A percentile compares a stretch with the other conserved stretches of the same genome.
phyloP scores from a whole-genome alignment of 1,140 invertebrate genomes.

The Palaemon carinicauda region DNA sequence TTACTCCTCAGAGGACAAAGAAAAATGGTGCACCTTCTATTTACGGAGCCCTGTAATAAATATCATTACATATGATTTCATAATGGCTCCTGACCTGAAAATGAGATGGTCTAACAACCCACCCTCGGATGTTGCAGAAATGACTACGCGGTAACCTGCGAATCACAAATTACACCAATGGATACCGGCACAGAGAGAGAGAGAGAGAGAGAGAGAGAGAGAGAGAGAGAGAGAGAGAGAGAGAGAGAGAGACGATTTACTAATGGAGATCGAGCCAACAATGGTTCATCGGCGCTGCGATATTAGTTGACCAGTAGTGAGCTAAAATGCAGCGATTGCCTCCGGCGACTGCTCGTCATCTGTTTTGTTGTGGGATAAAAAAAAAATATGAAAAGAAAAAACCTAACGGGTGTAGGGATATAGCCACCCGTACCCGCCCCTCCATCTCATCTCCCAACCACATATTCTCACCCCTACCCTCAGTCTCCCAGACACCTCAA shows the following conservation, averaged over 20 bases:
- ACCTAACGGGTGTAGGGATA: conserved; percentile 27
- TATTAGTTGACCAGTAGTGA: conserved; percentile 45
- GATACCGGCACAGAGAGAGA: neutral
- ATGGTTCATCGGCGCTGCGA: conserved; percentile 9
- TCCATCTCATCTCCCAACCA: no score
- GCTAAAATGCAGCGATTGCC: conserved; percentile 34
- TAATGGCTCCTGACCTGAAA: no score
- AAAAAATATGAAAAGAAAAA: conserved; percentile 5
- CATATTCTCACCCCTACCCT: no score
- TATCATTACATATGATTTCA: no score
- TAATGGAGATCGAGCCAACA: conserved; percentile 23
- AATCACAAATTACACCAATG: neutral
- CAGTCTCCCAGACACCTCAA: neutral
- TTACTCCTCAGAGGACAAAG: no score
- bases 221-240: neutral
- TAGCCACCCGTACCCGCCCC: neutral
- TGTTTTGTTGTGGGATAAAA: conserved; percentile 34
- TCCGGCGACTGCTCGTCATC: conserved; percentile 46
- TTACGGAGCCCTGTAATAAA: no score
- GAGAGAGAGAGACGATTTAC: conserved; percentile 12
- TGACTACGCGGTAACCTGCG: neutral
- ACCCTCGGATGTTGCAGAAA: neutral
- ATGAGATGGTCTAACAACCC: no score
- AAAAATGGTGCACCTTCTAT: no score
- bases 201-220: neutral